phyloP scores from a whole-genome alignment of 2,797 vertebrate species.

The Ispidina lecontei region DNA sequence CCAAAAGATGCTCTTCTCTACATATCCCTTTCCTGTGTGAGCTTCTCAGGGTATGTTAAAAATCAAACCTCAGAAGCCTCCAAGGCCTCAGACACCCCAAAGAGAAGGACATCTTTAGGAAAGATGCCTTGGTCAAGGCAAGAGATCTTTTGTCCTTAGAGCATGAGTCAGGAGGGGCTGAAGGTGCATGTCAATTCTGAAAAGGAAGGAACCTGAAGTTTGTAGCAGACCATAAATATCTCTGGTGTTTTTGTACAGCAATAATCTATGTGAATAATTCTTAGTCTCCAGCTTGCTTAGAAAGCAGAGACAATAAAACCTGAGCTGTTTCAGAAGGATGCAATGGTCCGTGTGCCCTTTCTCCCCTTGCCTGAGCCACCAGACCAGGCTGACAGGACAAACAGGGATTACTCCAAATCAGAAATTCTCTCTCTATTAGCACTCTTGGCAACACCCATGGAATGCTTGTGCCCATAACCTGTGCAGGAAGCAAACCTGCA shows the following conservation, averaged over 20 bases:
- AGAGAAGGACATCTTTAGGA: neutral
- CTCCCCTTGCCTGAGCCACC: neutral
- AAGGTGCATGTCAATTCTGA: rapidly evolving
- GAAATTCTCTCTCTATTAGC: neutral
- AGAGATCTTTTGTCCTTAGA: neutral
- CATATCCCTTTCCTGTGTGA: rapidly evolving
- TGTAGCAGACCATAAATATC: neutral
- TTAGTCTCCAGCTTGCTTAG: neutral
- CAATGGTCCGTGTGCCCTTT: rapidly evolving
- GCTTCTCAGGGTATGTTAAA: neutral
- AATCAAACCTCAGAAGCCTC: neutral
- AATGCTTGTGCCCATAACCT: neutral
- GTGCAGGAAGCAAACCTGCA: neutral
- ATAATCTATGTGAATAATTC: neutral
- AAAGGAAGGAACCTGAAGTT: neutral
- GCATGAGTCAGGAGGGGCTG: rapidly evolving
- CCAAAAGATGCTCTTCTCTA: neutral
- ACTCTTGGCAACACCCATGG: rapidly evolving
- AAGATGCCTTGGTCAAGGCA: neutral
- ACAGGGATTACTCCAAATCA: neutral
- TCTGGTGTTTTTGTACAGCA: neutral
- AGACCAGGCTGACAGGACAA: neutral
- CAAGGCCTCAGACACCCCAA: neutral
- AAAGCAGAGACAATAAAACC: neutral
- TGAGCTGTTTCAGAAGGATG: neutral